Evolutionary conservation across 2,113 vertebrate genomes (phyloP), one percentile per base, ranked within the genome.

Genomic region (Gavialis gangeticus): DNA sequence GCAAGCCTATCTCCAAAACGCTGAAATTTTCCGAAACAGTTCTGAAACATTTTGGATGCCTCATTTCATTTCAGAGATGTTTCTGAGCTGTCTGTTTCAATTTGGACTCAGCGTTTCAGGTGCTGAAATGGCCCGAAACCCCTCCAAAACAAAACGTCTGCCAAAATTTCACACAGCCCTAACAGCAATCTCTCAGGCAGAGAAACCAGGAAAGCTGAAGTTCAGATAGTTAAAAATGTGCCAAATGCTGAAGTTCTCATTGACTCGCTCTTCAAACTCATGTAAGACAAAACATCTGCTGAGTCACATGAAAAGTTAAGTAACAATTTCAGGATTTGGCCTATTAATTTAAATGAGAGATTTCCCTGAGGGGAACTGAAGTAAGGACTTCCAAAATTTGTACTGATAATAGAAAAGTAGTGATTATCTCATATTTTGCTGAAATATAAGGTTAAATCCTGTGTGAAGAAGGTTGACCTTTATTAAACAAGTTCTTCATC

Each of bases 361-460:
- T 19, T 78, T 69, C 56, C 81, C 85, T 79, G 85, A 57, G 15
- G 88, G 22, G 12, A 87, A 75, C 30, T 18, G 83, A 7, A 54
- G 19, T 67, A n/a, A 85, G 54, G 82, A 24, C 67, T 80, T 66
- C 6, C n/a, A 55, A 67, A 75, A 92, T 67, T 82, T 60, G 12
- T 19, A 12, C 55, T 7, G 5, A 12, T 91, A 71, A 75, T 83
- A 24, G 55, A 82, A 67, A 94, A 91, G 93, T 89, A 81, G 27
- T 93, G 93, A 90, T 88, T 91, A 91, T 94, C 92, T 62, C 75
- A 78, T 75, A 19, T 77, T 75, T 71, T 89, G 66, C 75, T 97
- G 84, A 94, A 92, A 92, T 94, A 85, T 0, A 57, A 46, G 57
- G 71, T 84, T 92, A 96, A 96, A 96, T 97, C 73, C 27, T 76